A percentile compares a stretch with the other conserved stretches of the same genome.
These are phyloP conservation scores for Danionella cerebrum DNA, from an alignment of 2,113 vertebrate species.

Conservation along the genomic window DNA sequence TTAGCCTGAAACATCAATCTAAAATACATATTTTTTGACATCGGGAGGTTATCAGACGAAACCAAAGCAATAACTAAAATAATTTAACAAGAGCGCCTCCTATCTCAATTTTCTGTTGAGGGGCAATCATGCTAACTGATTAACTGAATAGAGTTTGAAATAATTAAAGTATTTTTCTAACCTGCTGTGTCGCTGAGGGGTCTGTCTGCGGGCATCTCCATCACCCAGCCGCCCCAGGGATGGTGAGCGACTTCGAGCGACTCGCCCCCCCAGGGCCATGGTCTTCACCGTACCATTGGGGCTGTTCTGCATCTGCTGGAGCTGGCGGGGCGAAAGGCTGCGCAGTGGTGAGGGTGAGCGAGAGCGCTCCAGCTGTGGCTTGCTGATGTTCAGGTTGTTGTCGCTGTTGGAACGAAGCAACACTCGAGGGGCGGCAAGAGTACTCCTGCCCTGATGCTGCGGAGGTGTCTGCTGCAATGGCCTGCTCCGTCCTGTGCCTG, in stretches of 20 bases:
- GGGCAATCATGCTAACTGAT: too few species aligned
- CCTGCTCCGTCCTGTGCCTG: constrained; percentile 4
- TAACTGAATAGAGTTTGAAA: too few species aligned
- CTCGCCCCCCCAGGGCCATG: constrained; percentile 64
- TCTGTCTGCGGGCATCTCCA: constrained; percentile 64
- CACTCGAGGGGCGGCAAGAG: constrained; percentile 75
- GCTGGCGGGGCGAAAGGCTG: constrained; percentile 79
- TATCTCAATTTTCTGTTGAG: too few species aligned
- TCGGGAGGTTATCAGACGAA: too few species aligned
- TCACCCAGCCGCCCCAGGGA: constrained; percentile 77
- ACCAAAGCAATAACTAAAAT: too few species aligned
- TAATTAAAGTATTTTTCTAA: too few species aligned
- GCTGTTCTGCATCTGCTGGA: constrained; percentile 75
- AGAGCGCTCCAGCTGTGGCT: constrained; percentile 32
- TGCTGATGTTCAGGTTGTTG: constrained; percentile 69
- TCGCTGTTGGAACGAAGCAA: constrained; percentile 84
- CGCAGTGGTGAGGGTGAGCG: constrained; percentile 71
- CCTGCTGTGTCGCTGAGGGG: constrained; percentile 74
- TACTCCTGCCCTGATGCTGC: constrained; percentile 70
- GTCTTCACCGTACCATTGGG: constrained; percentile 76
- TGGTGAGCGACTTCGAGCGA: constrained; percentile 76
- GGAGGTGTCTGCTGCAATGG: constrained; percentile 58
- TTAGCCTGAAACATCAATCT: too few species aligned
- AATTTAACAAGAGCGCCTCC: too few species aligned
- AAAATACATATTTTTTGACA: too few species aligned